Conservation (phyloP, 2,888 invertebrate genomes). For the Petrolisthes manimaculis region DNA sequence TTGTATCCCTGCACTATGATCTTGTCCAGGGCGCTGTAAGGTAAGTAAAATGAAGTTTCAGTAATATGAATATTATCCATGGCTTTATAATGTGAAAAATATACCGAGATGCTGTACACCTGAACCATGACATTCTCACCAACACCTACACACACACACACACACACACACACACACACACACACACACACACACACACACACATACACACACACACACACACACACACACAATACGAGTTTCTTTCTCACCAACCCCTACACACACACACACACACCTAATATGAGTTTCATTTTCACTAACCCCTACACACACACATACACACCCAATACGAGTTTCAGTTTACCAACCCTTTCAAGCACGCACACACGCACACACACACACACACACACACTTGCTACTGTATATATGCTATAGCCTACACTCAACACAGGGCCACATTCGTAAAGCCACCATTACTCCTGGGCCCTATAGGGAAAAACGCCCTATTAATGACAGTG, state of each 20-base stretch:
- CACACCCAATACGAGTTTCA: neutral
- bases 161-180: conserved; percentile 40
- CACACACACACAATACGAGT: neutral
- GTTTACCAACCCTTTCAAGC: neutral
- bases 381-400: conserved; percentile 2
- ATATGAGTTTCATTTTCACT: neutral
- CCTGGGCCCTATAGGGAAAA: neutral
- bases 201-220: neutral
- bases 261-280: conserved; percentile 15
- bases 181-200: conserved; percentile 10
- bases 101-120: conserved; percentile 20
- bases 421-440: neutral
- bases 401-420: neutral
- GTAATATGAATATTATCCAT: neutral
- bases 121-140: conserved; percentile 9
- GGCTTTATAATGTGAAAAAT: neutral
- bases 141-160: neutral
- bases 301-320: neutral
- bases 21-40: conserved; percentile 89
- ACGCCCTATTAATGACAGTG: neutral
- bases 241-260: neutral
- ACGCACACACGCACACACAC: conserved; percentile 19
- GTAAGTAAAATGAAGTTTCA: neutral
- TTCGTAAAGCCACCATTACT: neutral
- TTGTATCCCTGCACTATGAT: conserved; percentile 98